Evolutionary conservation across 2,888 invertebrate genomes (phyloP).

Genomic region (Calameuta filiformis): DNA sequence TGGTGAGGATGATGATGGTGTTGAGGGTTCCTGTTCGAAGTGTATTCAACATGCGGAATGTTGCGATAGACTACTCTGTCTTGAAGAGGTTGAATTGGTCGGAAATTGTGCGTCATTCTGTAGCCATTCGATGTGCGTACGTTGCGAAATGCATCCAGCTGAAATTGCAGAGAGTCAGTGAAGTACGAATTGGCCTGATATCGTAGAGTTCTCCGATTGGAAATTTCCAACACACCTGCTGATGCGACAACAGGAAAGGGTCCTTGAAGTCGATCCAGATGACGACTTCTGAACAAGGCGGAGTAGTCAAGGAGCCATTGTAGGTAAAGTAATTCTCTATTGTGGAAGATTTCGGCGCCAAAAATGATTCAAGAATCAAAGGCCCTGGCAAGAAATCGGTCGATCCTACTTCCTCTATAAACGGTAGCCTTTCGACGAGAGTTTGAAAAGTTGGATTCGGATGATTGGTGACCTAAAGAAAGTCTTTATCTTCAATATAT

Average conservation of each 20-base stretch:
- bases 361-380: slow-evolving; percentile 69
- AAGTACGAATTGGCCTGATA: neutral
- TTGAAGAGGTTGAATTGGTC: slow-evolving; percentile 83
- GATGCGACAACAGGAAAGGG: slow-evolving; percentile 75
- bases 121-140: slow-evolving; percentile 75
- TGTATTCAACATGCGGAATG: slow-evolving; percentile 63
- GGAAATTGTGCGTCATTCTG: slow-evolving; percentile 80
- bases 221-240: slow-evolving; percentile 69
- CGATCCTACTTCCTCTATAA: slow-evolving; percentile 70
- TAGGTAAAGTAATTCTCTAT: slow-evolving; percentile 83
- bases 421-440: slow-evolving; percentile 56
- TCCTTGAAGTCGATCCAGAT: slow-evolving; percentile 87
- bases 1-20: slow-evolving; percentile 4
- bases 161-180: slow-evolving; percentile 28
- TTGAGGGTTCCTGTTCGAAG: slow-evolving; percentile 27
- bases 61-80: slow-evolving; percentile 76
- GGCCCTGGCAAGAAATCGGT: slow-evolving; percentile 67
- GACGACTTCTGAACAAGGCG: slow-evolving; percentile 87
- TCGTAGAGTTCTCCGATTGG: neutral
- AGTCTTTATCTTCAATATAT: slow-evolving; percentile 42
- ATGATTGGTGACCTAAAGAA: slow-evolving; percentile 49
- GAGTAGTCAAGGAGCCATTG: slow-evolving; percentile 86
- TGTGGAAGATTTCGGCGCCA: slow-evolving; percentile 60
- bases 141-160: slow-evolving; percentile 80
- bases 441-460: slow-evolving; percentile 31